Conservation (phyloP, 2,797 vertebrate species). For the Anguilla megastoma region DNA sequence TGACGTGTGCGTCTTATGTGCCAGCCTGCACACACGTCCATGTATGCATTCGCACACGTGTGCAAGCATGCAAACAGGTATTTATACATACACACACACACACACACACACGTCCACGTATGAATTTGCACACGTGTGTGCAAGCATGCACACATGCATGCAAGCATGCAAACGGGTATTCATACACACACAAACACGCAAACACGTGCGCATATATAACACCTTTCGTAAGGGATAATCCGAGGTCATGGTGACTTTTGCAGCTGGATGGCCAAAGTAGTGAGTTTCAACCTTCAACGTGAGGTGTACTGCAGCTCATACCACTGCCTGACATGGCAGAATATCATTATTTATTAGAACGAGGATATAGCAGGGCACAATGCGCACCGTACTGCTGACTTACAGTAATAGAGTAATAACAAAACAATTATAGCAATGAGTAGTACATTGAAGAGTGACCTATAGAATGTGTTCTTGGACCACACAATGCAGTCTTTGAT, state of each 20-base stretch:
- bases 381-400: not conserved
- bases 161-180: not conserved
- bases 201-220: not conserved
- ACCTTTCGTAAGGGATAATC: not conserved
- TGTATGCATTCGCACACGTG: not conserved
- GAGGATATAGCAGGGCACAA: not conserved
- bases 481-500: not conserved
- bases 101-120: too few relatives aligned
- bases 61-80: not conserved
- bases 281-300: not conserved
- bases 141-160: not conserved
- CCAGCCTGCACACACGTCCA: not conserved
- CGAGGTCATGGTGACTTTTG: not conserved
- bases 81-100: too few relatives aligned
- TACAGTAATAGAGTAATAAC: not conserved
- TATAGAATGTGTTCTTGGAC: not conserved
- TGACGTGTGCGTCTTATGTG: not conserved
- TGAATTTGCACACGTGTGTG: too few relatives aligned
- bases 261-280: not conserved
- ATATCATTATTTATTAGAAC: not conserved
- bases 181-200: constrained; percentile 22
- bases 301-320: not conserved
- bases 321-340: not conserved
- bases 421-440: not conserved
- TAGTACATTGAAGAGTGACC: not conserved